Base-by-base conservation (phyloP, 2,888 invertebrate genomes). In the Aporophyla nigra region DNA sequence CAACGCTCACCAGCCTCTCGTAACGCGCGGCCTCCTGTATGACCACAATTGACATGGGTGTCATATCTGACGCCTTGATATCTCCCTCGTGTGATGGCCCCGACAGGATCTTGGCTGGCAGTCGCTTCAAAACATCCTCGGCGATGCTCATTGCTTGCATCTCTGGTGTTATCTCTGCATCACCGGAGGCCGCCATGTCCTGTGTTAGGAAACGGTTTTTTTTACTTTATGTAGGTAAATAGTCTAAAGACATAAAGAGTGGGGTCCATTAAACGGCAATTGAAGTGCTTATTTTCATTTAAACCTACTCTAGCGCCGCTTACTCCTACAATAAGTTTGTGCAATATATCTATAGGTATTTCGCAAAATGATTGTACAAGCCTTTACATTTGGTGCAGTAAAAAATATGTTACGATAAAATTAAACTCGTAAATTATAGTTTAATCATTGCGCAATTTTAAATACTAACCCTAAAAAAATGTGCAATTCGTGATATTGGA, bases 21-120 rank as follows among this genome's bases (percentile, higher is more conserved):
- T 98, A 98, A 69, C 98, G 94, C 12, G 98, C 98, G 96, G 98
- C 98, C 94, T 99, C 99, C 93, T 99, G 98, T 6, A 99, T 98
- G 71, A 99, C 97, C 0, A 99, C 99, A 1, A 99, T 99, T 90
- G 99, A 99, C 99, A 99, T 99, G 88, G 99, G 99, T 16, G 97
- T 99, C 98, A 93, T 97, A 94, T 95, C 99, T 97, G 86, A 97
- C 92, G 76, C 98, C 98, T 74, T 99, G 98, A 97, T 98, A 98
- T 94, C 98, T 97, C 92, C 97, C 93, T 91, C 98, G 95, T 72
- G 98, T 96, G 85, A 96, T 91, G 91, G 98, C 95, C 87, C 98
- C 91, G 96, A 98, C 97, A 96, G 97, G 98, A 94, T 95, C 83
- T 98, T 97, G 46, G 93, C 92, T 0, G 99, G 99, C 46, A 99